phyloP scores from a whole-genome alignment of 2,113 vertebrate genomes.

The Aphyosemion australe region DNA sequence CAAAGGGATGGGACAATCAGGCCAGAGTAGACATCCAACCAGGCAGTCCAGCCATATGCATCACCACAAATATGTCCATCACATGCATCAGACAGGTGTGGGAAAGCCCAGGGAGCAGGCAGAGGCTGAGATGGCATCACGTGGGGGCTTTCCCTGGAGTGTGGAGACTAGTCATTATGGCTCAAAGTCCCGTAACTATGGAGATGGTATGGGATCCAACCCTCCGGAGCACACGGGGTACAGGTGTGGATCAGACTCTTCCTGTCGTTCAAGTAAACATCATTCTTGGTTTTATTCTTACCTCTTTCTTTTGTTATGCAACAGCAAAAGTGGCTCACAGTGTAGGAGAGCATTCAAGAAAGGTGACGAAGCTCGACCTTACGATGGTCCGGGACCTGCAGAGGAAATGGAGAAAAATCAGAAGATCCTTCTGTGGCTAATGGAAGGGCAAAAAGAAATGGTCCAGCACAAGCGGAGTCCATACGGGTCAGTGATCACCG shows the following conservation, averaged over 20 bases:
- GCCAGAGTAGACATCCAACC: slow-evolving; percentile 81
- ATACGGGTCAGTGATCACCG: slow-evolving; percentile 81
- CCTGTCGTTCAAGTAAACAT: not conserved
- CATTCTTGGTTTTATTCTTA: not conserved
- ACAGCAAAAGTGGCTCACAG: slow-evolving; percentile 78
- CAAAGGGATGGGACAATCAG: slow-evolving; percentile 74
- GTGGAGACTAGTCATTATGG: slow-evolving; percentile 81
- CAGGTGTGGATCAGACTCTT: slow-evolving; percentile 63
- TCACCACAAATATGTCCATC: slow-evolving; percentile 90
- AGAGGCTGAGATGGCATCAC: slow-evolving; percentile 80
- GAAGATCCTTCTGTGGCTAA: slow-evolving; percentile 96
- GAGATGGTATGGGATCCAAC: slow-evolving; percentile 77
- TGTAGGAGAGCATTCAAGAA: slow-evolving; percentile 83
- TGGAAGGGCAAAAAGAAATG: slow-evolving; percentile 89
- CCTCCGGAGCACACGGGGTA: slow-evolving; percentile 78
- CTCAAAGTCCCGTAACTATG: slow-evolving; percentile 84
- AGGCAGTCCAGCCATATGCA: slow-evolving; percentile 79
- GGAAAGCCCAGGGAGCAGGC: slow-evolving; percentile 85
- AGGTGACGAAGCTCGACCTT: slow-evolving; percentile 71
- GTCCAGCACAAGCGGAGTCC: slow-evolving; percentile 88
- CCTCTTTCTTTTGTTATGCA: slow-evolving; percentile 33
- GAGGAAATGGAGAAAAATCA: slow-evolving; percentile 90
- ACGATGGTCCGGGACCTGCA: slow-evolving; percentile 77
- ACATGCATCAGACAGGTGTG: slow-evolving; percentile 79
- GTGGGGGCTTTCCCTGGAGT: slow-evolving; percentile 81